Percentiles rank a stretch among this genome's conserved stretches.
Evolutionary conservation across 2,797 vertebrate genomes (phyloP).

Genomic region (Caiman crocodilus): DNA sequence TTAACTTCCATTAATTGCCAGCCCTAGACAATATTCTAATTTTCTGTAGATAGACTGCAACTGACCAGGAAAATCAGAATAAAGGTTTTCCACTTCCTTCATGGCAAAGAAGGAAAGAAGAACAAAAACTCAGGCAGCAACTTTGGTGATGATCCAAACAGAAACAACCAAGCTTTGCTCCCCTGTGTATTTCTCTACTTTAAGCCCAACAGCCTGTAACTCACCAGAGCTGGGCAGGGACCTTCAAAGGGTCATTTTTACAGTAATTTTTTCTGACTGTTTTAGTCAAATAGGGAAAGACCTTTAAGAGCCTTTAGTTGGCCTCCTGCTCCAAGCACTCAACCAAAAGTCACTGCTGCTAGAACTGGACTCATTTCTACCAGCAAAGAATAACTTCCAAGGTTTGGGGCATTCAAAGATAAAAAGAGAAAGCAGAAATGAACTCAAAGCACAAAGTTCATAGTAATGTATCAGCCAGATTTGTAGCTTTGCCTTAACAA

Average conservation of each 20-base stretch:
- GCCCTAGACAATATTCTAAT: background rate
- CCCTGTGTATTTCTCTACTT: background rate
- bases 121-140: background rate
- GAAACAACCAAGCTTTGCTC: background rate
- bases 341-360: background rate
- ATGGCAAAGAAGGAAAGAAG: background rate
- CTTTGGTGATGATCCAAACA: background rate
- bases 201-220: rapidly evolving
- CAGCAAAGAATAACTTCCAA: background rate
- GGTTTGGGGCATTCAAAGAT: background rate
- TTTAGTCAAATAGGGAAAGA: background rate
- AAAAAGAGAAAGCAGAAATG: background rate
- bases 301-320: background rate
- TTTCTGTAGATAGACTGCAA: background rate
- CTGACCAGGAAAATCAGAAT: background rate
- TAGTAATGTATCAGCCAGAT: background rate
- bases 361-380: background rate
- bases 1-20: too few species aligned
- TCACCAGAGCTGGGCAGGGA: rapidly evolving
- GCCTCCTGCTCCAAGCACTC: background rate
- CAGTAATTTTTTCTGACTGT: background rate
- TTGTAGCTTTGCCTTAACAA: background rate
- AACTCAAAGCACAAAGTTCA: background rate
- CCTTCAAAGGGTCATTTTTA: rapidly evolving
- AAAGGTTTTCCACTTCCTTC: background rate